These are phyloP conservation scores for Porites divaricata DNA, from an alignment of 92 coral and sea anemone species.

Conservation along the genomic window DNA sequence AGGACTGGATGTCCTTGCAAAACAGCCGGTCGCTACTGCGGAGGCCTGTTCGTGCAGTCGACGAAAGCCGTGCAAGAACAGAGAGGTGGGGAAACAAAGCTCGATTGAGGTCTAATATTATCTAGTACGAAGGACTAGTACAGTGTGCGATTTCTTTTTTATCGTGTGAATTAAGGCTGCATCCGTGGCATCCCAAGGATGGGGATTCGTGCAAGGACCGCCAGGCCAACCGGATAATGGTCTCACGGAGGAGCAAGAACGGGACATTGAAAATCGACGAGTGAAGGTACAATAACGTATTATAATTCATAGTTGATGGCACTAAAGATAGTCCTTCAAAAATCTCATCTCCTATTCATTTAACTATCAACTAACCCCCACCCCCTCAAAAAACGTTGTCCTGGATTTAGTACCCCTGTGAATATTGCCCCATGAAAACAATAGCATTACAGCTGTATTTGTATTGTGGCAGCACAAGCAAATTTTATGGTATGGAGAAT, in stretches of 20 bases:
- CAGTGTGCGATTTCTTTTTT: not conserved
- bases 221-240: conserved; percentile 8
- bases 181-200: not conserved
- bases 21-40: conserved; percentile 21
- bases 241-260: conserved; percentile 18
- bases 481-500: not conserved
- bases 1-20: conserved; percentile 26
- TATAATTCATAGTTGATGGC: too few species aligned
- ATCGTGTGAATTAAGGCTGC: not conserved
- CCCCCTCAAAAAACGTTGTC: too few species aligned
- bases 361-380: too few species aligned
- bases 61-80: conserved; percentile 24
- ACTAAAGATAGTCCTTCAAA: too few species aligned
- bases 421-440: too few species aligned
- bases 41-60: conserved; percentile 3
- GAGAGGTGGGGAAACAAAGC: conserved; percentile 5
- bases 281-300: conserved; percentile 5
- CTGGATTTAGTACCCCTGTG: too few species aligned
- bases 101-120: not conserved
- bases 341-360: not conserved
- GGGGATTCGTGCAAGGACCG: conserved; percentile 1
- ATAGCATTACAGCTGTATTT: not conserved
- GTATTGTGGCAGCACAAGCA: not conserved
- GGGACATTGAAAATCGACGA: conserved; percentile 29
- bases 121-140: not conserved